Conservation (phyloP, 2,113 vertebrate genomes). For the Clarias macrocephalus region DNA sequence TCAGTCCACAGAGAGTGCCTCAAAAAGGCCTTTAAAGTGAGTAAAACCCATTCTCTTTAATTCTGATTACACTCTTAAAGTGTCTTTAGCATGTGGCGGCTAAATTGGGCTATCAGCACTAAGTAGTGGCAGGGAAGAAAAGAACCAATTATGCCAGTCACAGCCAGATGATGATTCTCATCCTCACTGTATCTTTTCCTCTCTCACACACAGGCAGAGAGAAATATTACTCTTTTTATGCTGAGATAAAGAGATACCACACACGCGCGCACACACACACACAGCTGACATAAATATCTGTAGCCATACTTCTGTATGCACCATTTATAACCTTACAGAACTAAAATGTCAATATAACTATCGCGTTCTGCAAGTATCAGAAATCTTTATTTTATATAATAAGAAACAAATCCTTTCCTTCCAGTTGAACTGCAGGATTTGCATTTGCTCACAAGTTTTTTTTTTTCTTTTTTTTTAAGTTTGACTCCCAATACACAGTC, state of each 20-base stretch:
- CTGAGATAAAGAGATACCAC: conserved; percentile 39
- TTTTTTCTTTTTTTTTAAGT: background rate
- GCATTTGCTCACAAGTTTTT: background rate
- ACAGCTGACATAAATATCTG: conserved; percentile 10
- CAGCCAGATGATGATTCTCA: conserved; percentile 63
- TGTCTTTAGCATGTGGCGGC: conserved; percentile 61
- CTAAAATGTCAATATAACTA: conserved; percentile 11
- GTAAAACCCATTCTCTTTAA: conserved; percentile 60
- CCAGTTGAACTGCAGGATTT: background rate
- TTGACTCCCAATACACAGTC: background rate
- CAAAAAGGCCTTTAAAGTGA: conserved; percentile 57
- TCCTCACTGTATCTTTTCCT: conserved; percentile 48
- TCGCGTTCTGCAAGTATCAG: background rate
- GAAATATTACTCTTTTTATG: conserved; percentile 49
- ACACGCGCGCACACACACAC: conserved; percentile 31
- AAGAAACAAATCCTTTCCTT: background rate
- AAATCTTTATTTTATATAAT: conserved; percentile 13
- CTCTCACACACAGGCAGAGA: conserved; percentile 32
- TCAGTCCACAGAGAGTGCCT: conserved; percentile 56
- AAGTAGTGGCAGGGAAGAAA: conserved; percentile 59
- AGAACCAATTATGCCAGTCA: conserved; percentile 62
- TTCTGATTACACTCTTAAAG: conserved; percentile 62
- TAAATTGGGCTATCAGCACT: conserved; percentile 64
- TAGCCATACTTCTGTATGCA: background rate
- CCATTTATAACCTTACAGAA: background rate